These are phyloP conservation scores for Meiosimyza decipiens DNA, from an alignment of 2,888 invertebrate species.

Conservation along the genomic window DNA sequence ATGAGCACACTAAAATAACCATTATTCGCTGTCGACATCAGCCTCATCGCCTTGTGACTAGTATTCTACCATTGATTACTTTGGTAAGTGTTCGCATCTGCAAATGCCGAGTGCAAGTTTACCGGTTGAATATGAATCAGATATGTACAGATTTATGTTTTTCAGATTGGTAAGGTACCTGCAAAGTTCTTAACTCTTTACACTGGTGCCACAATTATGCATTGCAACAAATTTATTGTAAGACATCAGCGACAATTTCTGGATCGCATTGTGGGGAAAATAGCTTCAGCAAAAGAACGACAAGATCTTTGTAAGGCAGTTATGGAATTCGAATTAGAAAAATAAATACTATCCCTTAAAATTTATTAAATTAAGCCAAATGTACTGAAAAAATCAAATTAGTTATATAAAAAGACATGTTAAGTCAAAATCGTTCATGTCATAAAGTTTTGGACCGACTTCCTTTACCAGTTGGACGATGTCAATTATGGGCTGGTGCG, in stretches of 20 bases:
- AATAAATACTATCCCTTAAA: constrained; percentile 41
- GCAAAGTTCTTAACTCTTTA: constrained; percentile 76
- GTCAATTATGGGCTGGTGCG: too few species aligned
- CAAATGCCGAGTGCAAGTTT: not conserved
- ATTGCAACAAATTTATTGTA: constrained; percentile 80
- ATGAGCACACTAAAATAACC: constrained; percentile 79
- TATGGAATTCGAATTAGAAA: constrained; percentile 60
- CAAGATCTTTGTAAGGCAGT: constrained; percentile 68
- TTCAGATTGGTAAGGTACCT: constrained; percentile 71
- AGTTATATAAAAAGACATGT: not conserved
- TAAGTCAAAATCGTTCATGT: too few species aligned
- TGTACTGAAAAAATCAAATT: not conserved
- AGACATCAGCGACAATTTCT: constrained; percentile 75
- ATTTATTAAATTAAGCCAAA: not conserved
- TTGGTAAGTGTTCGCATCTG: constrained; percentile 57
- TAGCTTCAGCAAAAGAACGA: constrained; percentile 74
- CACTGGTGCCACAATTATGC: constrained; percentile 81
- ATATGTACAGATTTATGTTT: not conserved
- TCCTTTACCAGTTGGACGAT: too few species aligned
- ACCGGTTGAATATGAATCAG: not conserved
- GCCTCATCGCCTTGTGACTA: constrained; percentile 78
- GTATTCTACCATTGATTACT: constrained; percentile 77
- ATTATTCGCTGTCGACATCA: constrained; percentile 79
- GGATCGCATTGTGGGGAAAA: constrained; percentile 72
- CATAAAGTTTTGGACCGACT: too few species aligned